Conservation (phyloP, 2,113 vertebrate genomes). For the Eulacestoma nigropectus region DNA sequence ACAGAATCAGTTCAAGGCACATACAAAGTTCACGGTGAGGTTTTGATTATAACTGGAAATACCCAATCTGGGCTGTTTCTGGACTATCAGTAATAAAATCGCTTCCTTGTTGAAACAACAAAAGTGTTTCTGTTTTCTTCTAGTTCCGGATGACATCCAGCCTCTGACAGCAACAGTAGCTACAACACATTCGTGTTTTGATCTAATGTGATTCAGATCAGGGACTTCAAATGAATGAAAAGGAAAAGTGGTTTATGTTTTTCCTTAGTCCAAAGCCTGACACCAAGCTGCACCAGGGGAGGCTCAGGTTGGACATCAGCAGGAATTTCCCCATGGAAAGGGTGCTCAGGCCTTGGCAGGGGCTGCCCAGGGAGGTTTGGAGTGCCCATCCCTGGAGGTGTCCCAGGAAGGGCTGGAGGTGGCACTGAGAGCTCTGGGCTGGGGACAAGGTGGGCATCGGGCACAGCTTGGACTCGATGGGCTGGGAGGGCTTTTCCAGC, state of each 20-base stretch:
- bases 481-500: accelerated
- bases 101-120: background rate
- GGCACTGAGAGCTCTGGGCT: background rate
- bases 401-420: background rate
- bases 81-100: background rate
- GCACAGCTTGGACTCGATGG: background rate
- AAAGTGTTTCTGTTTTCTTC: background rate
- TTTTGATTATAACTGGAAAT: background rate
- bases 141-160: background rate
- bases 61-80: background rate
- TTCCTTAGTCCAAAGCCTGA: background rate
- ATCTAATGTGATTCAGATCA: background rate
- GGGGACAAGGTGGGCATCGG: background rate
- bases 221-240: background rate
- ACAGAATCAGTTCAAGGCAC: background rate
- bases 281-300: background rate
- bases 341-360: background rate
- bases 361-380: background rate
- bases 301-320: accelerated
- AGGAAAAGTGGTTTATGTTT: background rate
- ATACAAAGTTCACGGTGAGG: background rate
- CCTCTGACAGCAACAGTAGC: background rate
- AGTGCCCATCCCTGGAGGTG: background rate
- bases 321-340: background rate
- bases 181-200: background rate